These are phyloP conservation scores for Corapipo altera DNA, from an alignment of 2,113 vertebrate species.

Conservation along the genomic window DNA sequence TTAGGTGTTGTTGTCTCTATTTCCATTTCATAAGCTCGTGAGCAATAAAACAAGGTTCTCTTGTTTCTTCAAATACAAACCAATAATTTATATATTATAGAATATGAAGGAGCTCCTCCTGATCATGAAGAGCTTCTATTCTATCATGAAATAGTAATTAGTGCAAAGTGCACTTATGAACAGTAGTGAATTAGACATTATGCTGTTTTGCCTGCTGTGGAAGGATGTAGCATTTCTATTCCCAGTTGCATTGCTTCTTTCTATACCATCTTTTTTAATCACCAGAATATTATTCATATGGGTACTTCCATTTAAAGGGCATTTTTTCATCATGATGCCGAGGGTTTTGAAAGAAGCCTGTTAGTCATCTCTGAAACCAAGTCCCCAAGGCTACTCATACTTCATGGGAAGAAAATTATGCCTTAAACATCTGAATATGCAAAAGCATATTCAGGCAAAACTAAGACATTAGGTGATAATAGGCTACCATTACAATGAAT, in stretches of 20 bases:
- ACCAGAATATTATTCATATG: not conserved
- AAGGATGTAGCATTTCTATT: not conserved
- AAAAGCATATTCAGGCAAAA: not conserved
- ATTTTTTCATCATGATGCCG: not conserved
- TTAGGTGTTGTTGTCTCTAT: rapidly evolving
- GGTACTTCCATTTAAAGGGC: not conserved
- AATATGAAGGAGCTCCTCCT: not conserved
- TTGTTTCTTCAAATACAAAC: not conserved
- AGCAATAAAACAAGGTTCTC: not conserved
- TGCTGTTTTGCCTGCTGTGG: not conserved
- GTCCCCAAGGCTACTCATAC: not conserved
- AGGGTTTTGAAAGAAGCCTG: not conserved
- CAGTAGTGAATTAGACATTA: not conserved
- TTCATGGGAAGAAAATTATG: not conserved
- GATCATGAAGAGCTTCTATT: not conserved
- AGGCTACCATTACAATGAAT: not conserved
- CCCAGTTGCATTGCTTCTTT: not conserved
- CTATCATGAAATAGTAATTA: not conserved
- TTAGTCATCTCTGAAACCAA: not conserved
- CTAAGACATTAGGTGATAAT: not conserved
- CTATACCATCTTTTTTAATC: not conserved
- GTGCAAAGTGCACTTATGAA: not conserved
- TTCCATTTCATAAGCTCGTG: not conserved
- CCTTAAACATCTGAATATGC: not conserved
- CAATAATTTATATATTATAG: not conserved